Base-by-base conservation (phyloP, 35 echinoderm and acorn worm species). In the Stichopus chloronotus region DNA sequence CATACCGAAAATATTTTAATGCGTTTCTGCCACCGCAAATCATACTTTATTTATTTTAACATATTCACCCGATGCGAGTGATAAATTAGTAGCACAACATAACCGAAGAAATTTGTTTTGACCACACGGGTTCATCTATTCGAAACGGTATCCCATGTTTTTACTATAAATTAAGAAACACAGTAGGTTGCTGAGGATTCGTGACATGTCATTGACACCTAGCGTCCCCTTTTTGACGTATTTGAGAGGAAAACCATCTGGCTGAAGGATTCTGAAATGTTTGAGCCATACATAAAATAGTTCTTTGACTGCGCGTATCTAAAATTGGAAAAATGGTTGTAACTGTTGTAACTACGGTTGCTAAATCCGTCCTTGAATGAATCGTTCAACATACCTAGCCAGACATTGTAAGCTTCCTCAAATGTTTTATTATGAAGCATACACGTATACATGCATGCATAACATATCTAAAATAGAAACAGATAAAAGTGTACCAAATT, bases 21-120 rank as follows among this genome's bases (percentile, higher is more conserved):
- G 82, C n/a, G 52, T 85, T 23, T 85, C 57, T 85, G 55, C 82
- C 55, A 59, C 57, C 57, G 21, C 82, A 85, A 85, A 85, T 85
- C 55, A 85, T 55, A 85, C 82, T 85, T 85, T 85, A 85, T 85
- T 85, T 85, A 85, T 58, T 85, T 85, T 85, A 85, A 85, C 82
- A 85, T 85, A 85, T 85, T 85, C 57, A 58, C 82, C 82, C 4
- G 58, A 56, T 85, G 55, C 57, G 12, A 85, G 21, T 58, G 82
- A 85, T 85, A 58, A 85, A 85, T 85, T 58, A 85, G 82, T 59
- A 58, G 58, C 82, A 58, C 8, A 85, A 58, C 55, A 85, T 58
- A 85, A 85, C 82, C 57, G 11, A n/a, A 74, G 80, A 58, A 58
- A 85, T 58, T 85, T 85, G 56, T 85, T 85, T 85, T 85, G 82